phyloP scores from a whole-genome alignment of 2,113 vertebrate species.

The Pitta sordida region DNA sequence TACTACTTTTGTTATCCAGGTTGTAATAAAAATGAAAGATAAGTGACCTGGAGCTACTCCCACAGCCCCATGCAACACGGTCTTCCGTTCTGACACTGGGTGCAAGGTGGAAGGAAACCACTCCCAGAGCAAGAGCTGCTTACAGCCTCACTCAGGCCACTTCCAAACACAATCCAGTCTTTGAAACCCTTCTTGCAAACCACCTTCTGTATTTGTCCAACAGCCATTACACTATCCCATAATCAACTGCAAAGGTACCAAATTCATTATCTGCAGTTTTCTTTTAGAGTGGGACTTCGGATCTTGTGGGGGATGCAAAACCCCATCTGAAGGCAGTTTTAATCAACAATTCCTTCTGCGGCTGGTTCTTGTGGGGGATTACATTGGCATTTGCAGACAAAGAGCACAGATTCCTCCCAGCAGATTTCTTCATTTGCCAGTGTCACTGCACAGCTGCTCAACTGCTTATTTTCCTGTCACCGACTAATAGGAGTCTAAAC shows the following conservation, averaged over 20 bases:
- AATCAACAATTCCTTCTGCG: not conserved
- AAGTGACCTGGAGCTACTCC: constrained; percentile 7
- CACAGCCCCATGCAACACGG: fast-evolving
- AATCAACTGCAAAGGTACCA: not conserved
- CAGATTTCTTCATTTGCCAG: constrained; percentile 7
- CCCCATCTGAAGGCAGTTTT: not conserved
- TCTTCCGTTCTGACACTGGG: not conserved
- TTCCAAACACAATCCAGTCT: not conserved
- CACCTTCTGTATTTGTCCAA: not conserved
- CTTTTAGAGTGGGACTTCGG: not conserved
- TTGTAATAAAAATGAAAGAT: constrained; percentile 27
- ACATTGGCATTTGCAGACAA: not conserved
- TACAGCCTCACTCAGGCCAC: not conserved
- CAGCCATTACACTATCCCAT: not conserved
- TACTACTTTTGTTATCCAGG: constrained; percentile 2
- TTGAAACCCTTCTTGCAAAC: not conserved
- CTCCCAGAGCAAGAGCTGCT: not conserved
- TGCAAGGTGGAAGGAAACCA: constrained; percentile 30
- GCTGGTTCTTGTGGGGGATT: not conserved
- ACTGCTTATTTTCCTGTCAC: constrained; percentile 42
- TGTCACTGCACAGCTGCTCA: constrained; percentile 23
- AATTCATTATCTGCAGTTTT: not conserved
- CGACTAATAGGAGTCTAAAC: not conserved
- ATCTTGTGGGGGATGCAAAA: not conserved
- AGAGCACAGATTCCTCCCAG: not conserved